Base-by-base conservation (phyloP, 2,797 vertebrate genomes). In the Clarias laeviceps region DNA sequence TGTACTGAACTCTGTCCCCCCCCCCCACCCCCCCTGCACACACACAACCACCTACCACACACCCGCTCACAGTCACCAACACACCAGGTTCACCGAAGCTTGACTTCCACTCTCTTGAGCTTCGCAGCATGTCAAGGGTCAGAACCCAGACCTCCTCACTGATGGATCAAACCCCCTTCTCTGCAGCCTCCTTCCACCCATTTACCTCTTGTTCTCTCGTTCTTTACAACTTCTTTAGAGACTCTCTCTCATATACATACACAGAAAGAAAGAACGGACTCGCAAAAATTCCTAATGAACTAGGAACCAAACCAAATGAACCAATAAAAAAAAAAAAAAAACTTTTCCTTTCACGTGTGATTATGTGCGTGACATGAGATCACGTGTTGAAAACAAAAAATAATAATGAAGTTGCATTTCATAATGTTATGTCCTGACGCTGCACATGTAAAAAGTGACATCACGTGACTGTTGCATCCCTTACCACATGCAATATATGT, bases 121-220 rank as follows among this genome's bases (percentile, higher is more conserved):
- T 87, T 86, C 80, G 91, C 91, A 82, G 85, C 91, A 89, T 94
- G 94, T 95, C 92, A 88, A 89, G 91, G 94, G 94, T 95, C 92
- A 94, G 94, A 93, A 92, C 93, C 92, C 91, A 94, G 94, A 95
- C 94, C 94, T 93, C 91, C 93, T 93, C 92, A 94, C 90, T 93
- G 93, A 94, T 95, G 92, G 93, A 89, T 93, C 92, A 90, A 90
- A 88, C 85, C 86, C 89, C 88, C 85, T 87, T 32, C 37, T 20
- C 24, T 17, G 11, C 8, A 4, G 88, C 88, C 88, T 87, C 82
- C 86, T 89, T 79, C 85, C 70, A 85, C 87, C 88, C 88, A 80
- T 77, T 87, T 72, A 74, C 64, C 83, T 27, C 73, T 69, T 62
- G 76, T 87, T 40, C 86, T 65, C 84, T 84, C 22, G 14, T 59